These are phyloP conservation scores for Ditylenchus dipsaci DNA, from an alignment of 1,140 invertebrate genomes.

Conservation along the genomic window DNA sequence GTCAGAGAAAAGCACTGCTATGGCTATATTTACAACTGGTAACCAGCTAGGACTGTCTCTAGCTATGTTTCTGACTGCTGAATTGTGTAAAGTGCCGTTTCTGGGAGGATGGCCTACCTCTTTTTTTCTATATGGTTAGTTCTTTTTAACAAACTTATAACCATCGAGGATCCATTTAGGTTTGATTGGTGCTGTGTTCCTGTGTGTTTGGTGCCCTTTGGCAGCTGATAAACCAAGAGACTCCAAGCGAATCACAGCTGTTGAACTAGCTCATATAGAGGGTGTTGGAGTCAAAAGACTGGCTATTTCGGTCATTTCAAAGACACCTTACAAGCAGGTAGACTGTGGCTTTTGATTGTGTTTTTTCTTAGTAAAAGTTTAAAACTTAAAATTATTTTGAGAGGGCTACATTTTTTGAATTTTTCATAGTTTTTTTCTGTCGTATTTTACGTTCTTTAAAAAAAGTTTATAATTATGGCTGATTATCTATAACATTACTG, in stretches of 20 bases:
- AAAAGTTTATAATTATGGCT: too few relatives aligned
- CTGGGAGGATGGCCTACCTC: slow-evolving; percentile 22
- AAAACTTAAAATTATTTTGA: neutral
- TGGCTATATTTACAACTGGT: slow-evolving; percentile 32
- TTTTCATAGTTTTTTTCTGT: too few relatives aligned
- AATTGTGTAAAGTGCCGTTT: slow-evolving; percentile 22
- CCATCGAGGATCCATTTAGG: slow-evolving; percentile 18
- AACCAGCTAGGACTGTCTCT: slow-evolving; percentile 27
- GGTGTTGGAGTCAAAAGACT: neutral
- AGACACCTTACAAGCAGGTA: slow-evolving; percentile 12
- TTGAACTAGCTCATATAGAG: slow-evolving; percentile 23
- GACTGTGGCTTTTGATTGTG: neutral
- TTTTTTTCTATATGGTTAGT: slow-evolving; percentile 23
- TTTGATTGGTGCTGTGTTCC: slow-evolving; percentile 13
- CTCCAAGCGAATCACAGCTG: slow-evolving; percentile 18
- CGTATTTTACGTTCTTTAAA: too few relatives aligned
- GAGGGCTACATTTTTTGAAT: neutral
- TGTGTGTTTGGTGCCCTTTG: slow-evolving; percentile 14
- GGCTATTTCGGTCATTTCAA: neutral
- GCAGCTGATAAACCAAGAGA: slow-evolving; percentile 22
- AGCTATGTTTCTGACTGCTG: slow-evolving; percentile 24
- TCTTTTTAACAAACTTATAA: neutral
- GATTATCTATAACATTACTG: too few relatives aligned
- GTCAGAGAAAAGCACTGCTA: slow-evolving; percentile 21
- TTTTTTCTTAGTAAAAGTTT: too few relatives aligned